phyloP scores from a whole-genome alignment of 1,140 invertebrate species.

The Tenebrio molitor region DNA sequence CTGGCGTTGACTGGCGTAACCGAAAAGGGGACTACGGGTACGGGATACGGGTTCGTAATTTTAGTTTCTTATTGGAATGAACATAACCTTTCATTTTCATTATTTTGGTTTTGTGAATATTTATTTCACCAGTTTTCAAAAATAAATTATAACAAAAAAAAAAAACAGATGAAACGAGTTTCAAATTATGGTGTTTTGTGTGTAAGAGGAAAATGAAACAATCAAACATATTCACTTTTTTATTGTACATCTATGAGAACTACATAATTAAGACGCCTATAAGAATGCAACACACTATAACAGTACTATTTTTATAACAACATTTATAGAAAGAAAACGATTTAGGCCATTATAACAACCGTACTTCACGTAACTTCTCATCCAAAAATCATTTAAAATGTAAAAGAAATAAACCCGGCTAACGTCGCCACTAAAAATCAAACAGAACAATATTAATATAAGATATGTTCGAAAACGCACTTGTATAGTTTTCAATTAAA shows the following conservation, averaged over 20 bases:
- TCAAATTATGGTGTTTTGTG: no score
- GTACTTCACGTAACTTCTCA: conserved; percentile 23
- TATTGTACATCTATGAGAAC: conserved; percentile 54
- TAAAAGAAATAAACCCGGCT: no score
- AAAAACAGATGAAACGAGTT: no score
- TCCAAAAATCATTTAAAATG: conserved; percentile 33
- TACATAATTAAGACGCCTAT: conserved; percentile 53
- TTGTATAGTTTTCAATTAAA: conserved; percentile 28
- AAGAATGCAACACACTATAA: conserved; percentile 54
- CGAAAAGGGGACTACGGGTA: no score
- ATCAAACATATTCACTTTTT: background rate
- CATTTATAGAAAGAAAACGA: conserved; percentile 52
- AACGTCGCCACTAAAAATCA: conserved; percentile 44
- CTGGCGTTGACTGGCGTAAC: background rate
- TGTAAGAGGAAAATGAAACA: no score
- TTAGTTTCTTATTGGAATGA: no score
- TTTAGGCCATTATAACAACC: conserved; percentile 55
- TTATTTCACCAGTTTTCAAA: no score
- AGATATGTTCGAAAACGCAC: background rate
- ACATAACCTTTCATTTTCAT: no score
- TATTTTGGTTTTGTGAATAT: no score
- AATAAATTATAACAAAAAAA: no score
- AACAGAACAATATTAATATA: conserved; percentile 47
- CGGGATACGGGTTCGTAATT: no score
- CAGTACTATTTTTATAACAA: conserved; percentile 54